Evolutionary conservation across 1,140 invertebrate species (phyloP), one percentile per base, ranked within the genome.

Genomic region (Drosophila neocordata): DNA sequence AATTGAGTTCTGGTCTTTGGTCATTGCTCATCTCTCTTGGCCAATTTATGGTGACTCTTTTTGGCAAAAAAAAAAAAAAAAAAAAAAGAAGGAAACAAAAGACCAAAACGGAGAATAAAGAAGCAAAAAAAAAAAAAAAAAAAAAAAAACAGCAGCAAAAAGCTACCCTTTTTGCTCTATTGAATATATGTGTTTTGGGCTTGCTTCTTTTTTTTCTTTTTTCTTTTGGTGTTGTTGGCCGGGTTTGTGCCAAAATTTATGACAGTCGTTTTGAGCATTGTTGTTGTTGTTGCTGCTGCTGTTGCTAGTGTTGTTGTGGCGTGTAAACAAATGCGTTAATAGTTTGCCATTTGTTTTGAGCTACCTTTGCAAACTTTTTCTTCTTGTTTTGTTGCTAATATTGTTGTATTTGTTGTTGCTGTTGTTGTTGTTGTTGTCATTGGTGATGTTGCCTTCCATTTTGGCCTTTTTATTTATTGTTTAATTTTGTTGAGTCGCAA

Each of bases 251-350:
- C 41, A 48, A 48, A 48, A 48, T 48, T 48, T 48, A 48, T 48
- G 41, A 48, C 41, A 48, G 41, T 48, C 41, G 41, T 48, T 48
- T 48, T 9, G 41, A 18, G 15, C 2, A 3, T 48, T 20, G 41
- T 20, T 20, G 41, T 44, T 44, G 22, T 55, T 31, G n/a, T 66
- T 63, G 34, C 44, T 75, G 65, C 61, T 68, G 56, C 41, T 57
- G 22, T 72, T 76, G 73, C 60, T 34, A 58, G 44, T 65, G 55
- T 60, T 60, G 56, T 59, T 73, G 61, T 65, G 18, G 35, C 64
- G 37, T 77, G 71, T 69, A 77, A 77, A 77, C 75, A 77, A 74
- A 71, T 38, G 75, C 72, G 75, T 67, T 78, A 78, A 78, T 75
- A 78, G 75, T 78, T 78, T 67, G 64, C 71, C 75, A 78, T 78